Evolutionary conservation across 1,140 invertebrate genomes (phyloP).

Genomic region (Aplysia californica): DNA sequence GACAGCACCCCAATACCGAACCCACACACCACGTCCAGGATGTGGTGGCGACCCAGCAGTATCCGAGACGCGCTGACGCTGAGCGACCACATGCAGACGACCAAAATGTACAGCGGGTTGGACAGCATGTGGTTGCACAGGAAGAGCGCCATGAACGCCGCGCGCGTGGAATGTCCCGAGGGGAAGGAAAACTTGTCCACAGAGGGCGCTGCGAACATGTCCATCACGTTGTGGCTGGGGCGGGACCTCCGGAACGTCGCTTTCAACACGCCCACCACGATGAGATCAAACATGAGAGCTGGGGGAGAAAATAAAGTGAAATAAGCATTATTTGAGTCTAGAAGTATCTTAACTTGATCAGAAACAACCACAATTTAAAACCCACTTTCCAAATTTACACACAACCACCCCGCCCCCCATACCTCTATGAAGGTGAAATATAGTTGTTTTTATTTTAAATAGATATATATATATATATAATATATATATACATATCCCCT

Average conservation of each 20-base stretch:
- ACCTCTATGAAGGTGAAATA: no score
- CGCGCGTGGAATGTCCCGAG: slow-evolving; percentile 93
- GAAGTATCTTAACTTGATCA: no score
- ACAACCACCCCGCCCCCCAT: no score
- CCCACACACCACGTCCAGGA: slow-evolving; percentile 87
- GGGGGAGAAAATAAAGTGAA: slow-evolving; percentile 69
- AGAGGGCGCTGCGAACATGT: slow-evolving; percentile 74
- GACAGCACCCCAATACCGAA: slow-evolving; percentile 80
- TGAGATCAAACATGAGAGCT: slow-evolving; percentile 88
- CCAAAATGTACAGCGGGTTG: slow-evolving; percentile 39
- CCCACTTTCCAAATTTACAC: no score
- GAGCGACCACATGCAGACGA: slow-evolving; percentile 80
- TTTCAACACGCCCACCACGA: slow-evolving; percentile 86
- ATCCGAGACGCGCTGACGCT: slow-evolving; percentile 84
- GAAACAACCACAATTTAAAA: no score
- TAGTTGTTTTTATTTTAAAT: no score
- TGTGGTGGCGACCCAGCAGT: slow-evolving; percentile 84
- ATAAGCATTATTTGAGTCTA: no score
- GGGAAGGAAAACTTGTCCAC: slow-evolving; percentile 96
- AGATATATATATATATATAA: no score
- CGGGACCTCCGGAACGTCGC: slow-evolving; percentile 81
- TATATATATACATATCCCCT: no score
- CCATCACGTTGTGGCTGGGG: slow-evolving; percentile 76
- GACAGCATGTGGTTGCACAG: slow-evolving; percentile 40
- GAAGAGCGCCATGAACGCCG: slow-evolving; percentile 79